Conservation (phyloP, 2,113 vertebrate species). For the Tupaia tana region DNA sequence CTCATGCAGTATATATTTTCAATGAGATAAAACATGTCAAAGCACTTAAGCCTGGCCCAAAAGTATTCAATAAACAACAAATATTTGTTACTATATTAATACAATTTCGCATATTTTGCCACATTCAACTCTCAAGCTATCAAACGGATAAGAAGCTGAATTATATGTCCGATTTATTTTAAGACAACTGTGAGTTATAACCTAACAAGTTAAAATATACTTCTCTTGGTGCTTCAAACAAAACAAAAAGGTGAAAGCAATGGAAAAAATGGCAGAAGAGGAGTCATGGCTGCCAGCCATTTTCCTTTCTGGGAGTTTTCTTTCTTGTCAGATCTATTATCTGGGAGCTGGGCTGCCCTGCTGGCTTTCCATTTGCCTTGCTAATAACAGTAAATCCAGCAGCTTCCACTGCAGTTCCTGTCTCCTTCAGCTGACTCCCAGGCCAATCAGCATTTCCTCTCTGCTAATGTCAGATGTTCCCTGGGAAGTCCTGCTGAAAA, state of each 20-base stretch:
- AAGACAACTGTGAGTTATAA: constrained; percentile 41
- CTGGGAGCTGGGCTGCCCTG: constrained; percentile 67
- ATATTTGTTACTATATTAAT: neutral
- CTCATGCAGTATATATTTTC: neutral
- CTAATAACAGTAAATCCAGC: constrained; percentile 83
- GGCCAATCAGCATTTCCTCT: constrained; percentile 71
- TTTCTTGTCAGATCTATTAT: constrained; percentile 76
- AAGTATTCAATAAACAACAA: constrained; percentile 26
- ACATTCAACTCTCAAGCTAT: constrained; percentile 11
- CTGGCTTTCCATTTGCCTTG: constrained; percentile 82
- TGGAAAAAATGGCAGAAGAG: neutral
- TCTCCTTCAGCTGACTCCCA: constrained; percentile 79
- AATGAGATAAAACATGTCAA: constrained; percentile 17
- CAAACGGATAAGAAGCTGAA: constrained; percentile 36
- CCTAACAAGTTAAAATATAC: constrained; percentile 22
- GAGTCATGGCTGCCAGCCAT: constrained; percentile 26
- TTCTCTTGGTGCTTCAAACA: constrained; percentile 26
- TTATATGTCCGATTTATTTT: constrained; percentile 44
- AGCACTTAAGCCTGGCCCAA: neutral
- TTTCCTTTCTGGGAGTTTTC: constrained; percentile 68
- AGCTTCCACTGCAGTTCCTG: constrained; percentile 65
- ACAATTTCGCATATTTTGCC: constrained; percentile 32
- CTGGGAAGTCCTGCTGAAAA: constrained; percentile 74
- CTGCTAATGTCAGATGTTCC: constrained; percentile 74
- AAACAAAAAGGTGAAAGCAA: constrained; percentile 40